Conservation (phyloP, 2,888 invertebrate species). For the Philonicus albiceps region DNA sequence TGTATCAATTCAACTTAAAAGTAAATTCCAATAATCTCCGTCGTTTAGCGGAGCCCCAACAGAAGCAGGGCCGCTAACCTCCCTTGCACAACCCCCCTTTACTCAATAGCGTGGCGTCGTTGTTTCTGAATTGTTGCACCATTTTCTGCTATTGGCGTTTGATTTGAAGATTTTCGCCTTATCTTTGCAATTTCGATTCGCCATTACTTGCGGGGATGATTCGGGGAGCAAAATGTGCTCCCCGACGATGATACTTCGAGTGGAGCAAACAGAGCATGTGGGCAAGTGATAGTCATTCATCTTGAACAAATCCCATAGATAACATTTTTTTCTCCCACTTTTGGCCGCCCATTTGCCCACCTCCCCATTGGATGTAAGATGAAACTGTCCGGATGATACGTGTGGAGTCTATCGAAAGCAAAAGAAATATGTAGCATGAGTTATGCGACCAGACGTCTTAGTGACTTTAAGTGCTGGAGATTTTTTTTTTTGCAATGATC, state of each 20-base stretch:
- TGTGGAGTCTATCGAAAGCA: neutral
- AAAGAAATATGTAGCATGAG: neutral
- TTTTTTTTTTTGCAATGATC: neutral
- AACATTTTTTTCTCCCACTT: neutral
- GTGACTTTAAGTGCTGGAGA: neutral
- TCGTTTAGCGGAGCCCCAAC: constrained; percentile 19
- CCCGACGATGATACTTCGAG: neutral
- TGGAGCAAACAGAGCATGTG: neutral
- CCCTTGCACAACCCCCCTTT: too few relatives aligned
- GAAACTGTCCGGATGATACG: neutral
- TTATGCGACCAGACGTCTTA: neutral
- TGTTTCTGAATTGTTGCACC: constrained; percentile 36
- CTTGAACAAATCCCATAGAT: constrained; percentile 36
- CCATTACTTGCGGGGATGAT: constrained; percentile 10
- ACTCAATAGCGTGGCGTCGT: constrained; percentile 6
- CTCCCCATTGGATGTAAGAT: neutral
- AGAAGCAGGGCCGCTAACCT: neutral
- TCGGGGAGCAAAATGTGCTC: neutral
- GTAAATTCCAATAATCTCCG: constrained; percentile 34
- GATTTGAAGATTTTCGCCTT: constrained; percentile 44
- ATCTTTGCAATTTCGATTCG: constrained; percentile 36
- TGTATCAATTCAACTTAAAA: constrained; percentile 24
- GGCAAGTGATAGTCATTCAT: constrained; percentile 35
- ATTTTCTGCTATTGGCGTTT: constrained; percentile 41
- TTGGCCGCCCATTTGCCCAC: neutral